Evolutionary conservation across 2,888 invertebrate genomes (phyloP), one percentile per base, ranked within the genome.

Genomic region (Entomobrya multifasciata): DNA sequence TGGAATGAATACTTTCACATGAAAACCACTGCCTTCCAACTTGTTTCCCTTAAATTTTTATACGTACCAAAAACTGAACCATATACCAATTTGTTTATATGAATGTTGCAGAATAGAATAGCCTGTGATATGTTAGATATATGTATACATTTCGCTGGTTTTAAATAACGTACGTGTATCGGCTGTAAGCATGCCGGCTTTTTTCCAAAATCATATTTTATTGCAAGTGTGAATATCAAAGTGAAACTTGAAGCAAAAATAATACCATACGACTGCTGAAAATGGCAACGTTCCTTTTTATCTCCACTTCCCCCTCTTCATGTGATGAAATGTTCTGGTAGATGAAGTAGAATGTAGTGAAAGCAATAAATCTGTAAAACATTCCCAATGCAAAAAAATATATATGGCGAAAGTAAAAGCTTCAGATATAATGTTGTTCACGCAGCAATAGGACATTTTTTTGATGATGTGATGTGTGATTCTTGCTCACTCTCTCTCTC

Each of bases 281-380:
- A 82, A 81, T 74, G 72, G 82, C 74, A 82, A 60, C 27, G 47
- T 82, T 81, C 44, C 36, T 72, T 82, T 62, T 81, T 82, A 82
- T 82, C 82, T 82, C 25, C 41, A n/a, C 72, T 72, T 17, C 22
- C 44, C 15, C 22, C 20, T 22, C 20, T 44, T 22, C 22, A 22
- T 20, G 25, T 41, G 44, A 67, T 67, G 67, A 67, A 67, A 67
- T 44, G 67, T 17, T 67, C 22, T 20, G 57, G 57, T 22, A 17
- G 57, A 27, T 49, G n/a, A 74, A 52, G 74, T 17, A 74, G 57
- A 44, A 60, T 44, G 44, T 44, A 20, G 36, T 74, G 82, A 82
- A 55, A 83, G 83, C 76, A 83, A 83, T 83, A 83, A 83, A 83
- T 83, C 27, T 52, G 20, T 22, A 77, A 57, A 57, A 65, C 17